Evolutionary conservation across 2,888 invertebrate genomes (phyloP).

Genomic region (Seira musarum): DNA sequence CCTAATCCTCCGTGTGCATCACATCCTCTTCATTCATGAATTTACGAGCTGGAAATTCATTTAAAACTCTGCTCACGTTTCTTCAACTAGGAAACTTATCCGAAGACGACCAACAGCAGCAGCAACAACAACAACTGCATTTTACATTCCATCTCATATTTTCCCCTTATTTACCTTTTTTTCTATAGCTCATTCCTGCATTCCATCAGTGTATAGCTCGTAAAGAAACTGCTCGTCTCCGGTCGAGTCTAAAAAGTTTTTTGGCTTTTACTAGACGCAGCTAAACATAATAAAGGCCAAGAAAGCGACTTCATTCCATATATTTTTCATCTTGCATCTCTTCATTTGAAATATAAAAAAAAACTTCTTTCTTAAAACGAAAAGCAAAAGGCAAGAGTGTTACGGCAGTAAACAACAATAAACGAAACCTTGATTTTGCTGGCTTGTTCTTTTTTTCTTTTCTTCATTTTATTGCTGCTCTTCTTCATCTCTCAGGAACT

Average conservation of each 20-base stretch:
- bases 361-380: not conserved
- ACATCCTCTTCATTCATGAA: constrained; percentile 31
- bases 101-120: not conserved
- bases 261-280: not conserved
- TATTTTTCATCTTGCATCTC: constrained; percentile 14
- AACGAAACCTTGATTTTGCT: constrained; percentile 37
- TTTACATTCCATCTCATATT: not conserved
- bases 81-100: constrained; percentile 2
- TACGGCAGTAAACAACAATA: constrained; percentile 5
- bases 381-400: not conserved
- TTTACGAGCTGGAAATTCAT: constrained; percentile 43
- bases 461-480: not conserved
- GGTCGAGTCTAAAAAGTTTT: not conserved
- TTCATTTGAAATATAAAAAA: constrained; percentile 22
- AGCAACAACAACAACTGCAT: constrained; percentile 8
- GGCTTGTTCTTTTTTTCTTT: not conserved
- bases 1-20: not conserved
- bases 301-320: not conserved
- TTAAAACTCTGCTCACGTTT: constrained; percentile 42
- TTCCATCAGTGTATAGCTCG: constrained; percentile 2
- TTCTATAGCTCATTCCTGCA: not conserved
- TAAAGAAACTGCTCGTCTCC: constrained; percentile 19
- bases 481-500: constrained; percentile 13
- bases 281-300: constrained; percentile 1
- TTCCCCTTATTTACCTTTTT: not conserved